Conservation (phyloP, 2,888 invertebrate species). For the Ypsolopha sequella region DNA sequence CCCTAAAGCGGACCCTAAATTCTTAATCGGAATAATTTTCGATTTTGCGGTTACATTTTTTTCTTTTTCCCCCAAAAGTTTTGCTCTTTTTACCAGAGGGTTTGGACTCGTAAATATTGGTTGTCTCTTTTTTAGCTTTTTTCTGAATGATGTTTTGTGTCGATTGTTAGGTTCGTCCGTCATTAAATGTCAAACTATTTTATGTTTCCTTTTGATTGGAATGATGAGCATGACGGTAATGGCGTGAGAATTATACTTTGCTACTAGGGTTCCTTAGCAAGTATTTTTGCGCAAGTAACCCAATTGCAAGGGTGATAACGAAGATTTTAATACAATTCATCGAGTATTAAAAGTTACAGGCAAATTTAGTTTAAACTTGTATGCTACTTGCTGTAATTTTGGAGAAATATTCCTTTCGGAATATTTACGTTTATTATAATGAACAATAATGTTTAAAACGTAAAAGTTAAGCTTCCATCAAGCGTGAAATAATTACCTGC, state of each 20-base stretch:
- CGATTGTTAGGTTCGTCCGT: slow-evolving; percentile 37
- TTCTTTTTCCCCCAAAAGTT: slow-evolving; percentile 21
- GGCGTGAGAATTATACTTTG: slow-evolving; percentile 40
- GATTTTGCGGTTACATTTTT: slow-evolving; percentile 44
- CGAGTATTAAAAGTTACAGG: no score
- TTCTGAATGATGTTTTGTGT: slow-evolving; percentile 11
- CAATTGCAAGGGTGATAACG: no score
- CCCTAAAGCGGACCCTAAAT: not conserved
- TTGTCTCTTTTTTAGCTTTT: slow-evolving; percentile 18
- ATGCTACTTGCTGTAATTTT: no score
- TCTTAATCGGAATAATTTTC: slow-evolving; percentile 21
- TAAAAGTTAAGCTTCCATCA: no score
- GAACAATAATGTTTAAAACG: no score
- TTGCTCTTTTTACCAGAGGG: slow-evolving; percentile 27
- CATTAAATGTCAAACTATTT: slow-evolving; percentile 64
- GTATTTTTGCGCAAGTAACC: no score
- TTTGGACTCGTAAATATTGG: slow-evolving; percentile 31
- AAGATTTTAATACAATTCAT: no score
- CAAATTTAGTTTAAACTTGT: no score
- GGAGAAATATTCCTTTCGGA: no score
- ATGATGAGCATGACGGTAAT: slow-evolving; percentile 23
- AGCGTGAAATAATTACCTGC: no score
- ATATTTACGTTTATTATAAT: no score
- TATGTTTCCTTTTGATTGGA: slow-evolving; percentile 47
- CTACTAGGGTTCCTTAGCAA: slow-evolving; percentile 12